Percentiles rank a stretch among this genome's conserved stretches.
Conservation (phyloP, 1,140 invertebrate genomes). For the Drosophila biarmipes region DNA sequence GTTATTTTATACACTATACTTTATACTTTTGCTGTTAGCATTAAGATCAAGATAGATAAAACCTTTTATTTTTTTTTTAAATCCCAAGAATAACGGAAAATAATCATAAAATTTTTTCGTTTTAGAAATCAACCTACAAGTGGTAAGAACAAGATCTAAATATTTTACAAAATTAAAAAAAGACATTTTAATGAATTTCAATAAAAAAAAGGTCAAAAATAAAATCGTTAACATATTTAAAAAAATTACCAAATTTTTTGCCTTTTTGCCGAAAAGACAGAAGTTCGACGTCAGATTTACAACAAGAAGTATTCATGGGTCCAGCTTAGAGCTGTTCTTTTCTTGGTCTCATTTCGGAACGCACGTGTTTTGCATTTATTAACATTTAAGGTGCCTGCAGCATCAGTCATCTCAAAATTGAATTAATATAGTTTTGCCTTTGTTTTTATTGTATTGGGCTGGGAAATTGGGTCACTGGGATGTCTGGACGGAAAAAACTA, state of each 20-base stretch:
- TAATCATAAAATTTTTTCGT: too few species aligned
- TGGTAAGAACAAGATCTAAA: not conserved
- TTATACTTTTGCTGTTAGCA: too few species aligned
- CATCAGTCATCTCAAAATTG: conserved; percentile 53
- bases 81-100: too few species aligned
- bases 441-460: conserved; percentile 21
- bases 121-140: too few species aligned
- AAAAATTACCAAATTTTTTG: too few species aligned
- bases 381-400: conserved; percentile 43
- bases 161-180: too few species aligned
- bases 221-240: too few species aligned
- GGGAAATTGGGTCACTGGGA: conserved; percentile 59
- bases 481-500: conserved; percentile 19
- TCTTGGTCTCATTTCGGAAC: not conserved
- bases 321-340: conserved; percentile 23
- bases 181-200: too few species aligned
- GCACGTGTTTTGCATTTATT: conserved; percentile 58
- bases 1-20: too few species aligned
- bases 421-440: conserved; percentile 60
- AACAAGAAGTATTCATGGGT: conserved; percentile 10
- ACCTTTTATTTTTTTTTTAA: too few species aligned
- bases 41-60: too few species aligned
- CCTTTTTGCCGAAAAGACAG: not conserved
- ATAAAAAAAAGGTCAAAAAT: too few species aligned
- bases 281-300: not conserved